These are phyloP conservation scores for Bacillus rossius DNA, from an alignment of 1,140 invertebrate genomes.

Conservation along the genomic window DNA sequence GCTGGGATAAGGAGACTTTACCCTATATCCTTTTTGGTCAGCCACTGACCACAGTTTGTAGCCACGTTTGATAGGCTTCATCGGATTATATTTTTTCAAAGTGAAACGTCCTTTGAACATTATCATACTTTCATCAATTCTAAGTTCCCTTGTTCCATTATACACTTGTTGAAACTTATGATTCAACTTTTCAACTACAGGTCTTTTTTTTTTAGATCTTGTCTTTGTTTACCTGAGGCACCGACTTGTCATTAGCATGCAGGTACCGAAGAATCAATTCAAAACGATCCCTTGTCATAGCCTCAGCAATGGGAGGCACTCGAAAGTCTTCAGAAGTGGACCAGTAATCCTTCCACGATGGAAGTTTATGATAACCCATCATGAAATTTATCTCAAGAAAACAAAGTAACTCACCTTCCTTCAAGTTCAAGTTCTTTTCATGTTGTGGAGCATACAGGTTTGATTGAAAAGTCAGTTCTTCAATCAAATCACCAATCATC, in stretches of 20 bases:
- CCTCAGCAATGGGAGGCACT: neutral
- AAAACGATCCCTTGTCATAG: conserved; percentile 1
- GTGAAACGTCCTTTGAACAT: conserved; percentile 15
- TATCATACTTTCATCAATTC: conserved; percentile 18
- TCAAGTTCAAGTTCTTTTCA: conserved; percentile 32
- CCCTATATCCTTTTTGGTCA: no score
- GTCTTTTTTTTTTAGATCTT: conserved; percentile 17
- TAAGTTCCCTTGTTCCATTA: conserved; percentile 13
- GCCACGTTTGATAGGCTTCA: conserved; percentile 19
- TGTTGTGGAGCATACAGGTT: conserved; percentile 33
- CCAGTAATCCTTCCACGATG: conserved; percentile 3
- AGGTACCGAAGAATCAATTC: conserved; percentile 9
- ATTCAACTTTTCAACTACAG: conserved; percentile 13
- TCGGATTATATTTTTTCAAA: conserved; percentile 13
- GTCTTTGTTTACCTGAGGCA: conserved; percentile 10
- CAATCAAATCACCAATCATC: neutral
- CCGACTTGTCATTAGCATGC: conserved; percentile 17
- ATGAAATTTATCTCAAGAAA: conserved; percentile 36
- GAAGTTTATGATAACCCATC: conserved; percentile 21
- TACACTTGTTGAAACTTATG: conserved; percentile 11
- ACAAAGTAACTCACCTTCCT: conserved; percentile 28
- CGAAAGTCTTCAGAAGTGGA: neutral
- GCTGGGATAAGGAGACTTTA: no score
- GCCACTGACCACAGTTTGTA: conserved; percentile 6
- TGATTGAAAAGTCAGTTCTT: neutral